phyloP scores from a whole-genome alignment of 2,797 vertebrate genomes.

The Sitta carolinensis region DNA sequence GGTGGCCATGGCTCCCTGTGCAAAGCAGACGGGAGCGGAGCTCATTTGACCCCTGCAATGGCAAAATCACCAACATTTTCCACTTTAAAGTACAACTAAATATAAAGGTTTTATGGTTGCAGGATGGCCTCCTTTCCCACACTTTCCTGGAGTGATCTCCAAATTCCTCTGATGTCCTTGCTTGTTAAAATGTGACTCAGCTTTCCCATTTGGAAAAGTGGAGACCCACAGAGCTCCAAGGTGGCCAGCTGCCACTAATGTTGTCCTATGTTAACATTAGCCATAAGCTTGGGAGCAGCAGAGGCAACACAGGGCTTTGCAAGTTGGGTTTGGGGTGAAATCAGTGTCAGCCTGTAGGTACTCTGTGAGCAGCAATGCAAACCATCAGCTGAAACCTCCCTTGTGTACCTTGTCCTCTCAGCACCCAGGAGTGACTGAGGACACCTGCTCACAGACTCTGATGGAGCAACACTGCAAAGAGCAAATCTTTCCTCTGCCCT shows the following conservation, averaged over 20 bases:
- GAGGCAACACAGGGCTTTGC: neutral
- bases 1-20: rapidly evolving
- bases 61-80: neutral
- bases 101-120: conserved; percentile 1
- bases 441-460: neutral
- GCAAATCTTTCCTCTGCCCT: neutral
- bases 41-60: neutral
- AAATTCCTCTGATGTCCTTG: neutral
- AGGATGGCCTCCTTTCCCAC: conserved; percentile 37
- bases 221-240: neutral
- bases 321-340: neutral
- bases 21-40: rapidly evolving
- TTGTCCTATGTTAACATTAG: neutral
- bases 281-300: neutral
- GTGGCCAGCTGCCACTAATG: neutral
- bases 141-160: conserved; percentile 17
- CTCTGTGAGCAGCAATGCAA: neutral
- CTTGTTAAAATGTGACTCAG: conserved; percentile 26
- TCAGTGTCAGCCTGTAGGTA: neutral
- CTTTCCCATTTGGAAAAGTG: conserved; percentile 13
- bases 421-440: neutral
- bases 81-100: conserved; percentile 3
- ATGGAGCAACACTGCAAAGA: neutral
- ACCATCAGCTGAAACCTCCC: neutral
- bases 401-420: neutral